phyloP scores from a whole-genome alignment of 2,797 vertebrate genomes.

The Typhlichthys eigenmanni region DNA sequence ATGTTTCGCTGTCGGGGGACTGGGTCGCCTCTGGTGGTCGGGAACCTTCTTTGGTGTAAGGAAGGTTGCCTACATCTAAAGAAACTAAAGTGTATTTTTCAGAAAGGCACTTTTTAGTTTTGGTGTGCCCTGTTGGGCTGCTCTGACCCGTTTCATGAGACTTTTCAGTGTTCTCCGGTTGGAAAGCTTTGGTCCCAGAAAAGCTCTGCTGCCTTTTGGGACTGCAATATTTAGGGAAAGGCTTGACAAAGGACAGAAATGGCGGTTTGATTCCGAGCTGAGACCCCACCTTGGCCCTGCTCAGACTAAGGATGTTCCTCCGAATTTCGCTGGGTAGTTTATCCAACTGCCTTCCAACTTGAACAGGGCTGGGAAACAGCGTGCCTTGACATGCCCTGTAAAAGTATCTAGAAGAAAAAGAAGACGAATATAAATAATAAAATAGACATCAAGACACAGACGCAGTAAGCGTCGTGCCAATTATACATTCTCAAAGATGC shows the following conservation, averaged over 20 bases:
- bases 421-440: constrained; percentile 23
- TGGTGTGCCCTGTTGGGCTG: constrained; percentile 27
- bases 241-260: constrained; percentile 61
- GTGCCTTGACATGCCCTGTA: constrained; percentile 91
- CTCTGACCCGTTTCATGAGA: constrained; percentile 4
- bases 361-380: constrained; percentile 87
- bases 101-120: constrained; percentile 34
- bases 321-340: constrained; percentile 69
- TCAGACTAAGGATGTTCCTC: constrained; percentile 72
- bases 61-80: constrained; percentile 54
- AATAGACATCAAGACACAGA: constrained; percentile 33
- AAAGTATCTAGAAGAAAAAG: constrained; percentile 82
- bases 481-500: constrained; percentile 1
- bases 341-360: constrained; percentile 85
- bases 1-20: constrained; percentile 26
- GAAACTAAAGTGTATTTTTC: constrained; percentile 34
- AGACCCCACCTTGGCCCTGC: constrained; percentile 63
- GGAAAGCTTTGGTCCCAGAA: constrained; percentile 25
- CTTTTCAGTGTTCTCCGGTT: constrained; percentile 15
- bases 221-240: constrained; percentile 48
- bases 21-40: constrained; percentile 30
- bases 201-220: constrained; percentile 36
- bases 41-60: constrained; percentile 59
- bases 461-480: constrained; percentile 5
- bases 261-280: constrained; percentile 46